Base-by-base conservation (phyloP, 1,140 invertebrate genomes). In the Meteorus sp. region DNA sequence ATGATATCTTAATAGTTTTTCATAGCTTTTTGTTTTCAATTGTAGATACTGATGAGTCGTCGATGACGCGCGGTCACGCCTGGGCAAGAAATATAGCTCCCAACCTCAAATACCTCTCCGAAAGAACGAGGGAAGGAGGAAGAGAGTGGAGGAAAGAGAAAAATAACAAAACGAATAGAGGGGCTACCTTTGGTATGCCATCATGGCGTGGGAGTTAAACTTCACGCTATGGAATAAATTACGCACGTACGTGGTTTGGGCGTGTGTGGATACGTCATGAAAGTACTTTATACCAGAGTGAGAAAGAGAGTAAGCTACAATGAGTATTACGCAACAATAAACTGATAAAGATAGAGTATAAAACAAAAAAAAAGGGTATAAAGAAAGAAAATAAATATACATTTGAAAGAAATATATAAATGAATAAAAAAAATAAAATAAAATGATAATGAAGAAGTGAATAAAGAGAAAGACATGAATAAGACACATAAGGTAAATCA, bases 251-350 rank as follows among this genome's bases (percentile, higher is more conserved):
- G 33, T 25, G 55, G 59, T 63, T 63, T 56, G 62, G 59, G 39
- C 62, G 55, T 64, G 52, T 55, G 55, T 59, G 51, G 48, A 63
- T 60, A 59, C 51, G 41, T 60, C 48, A 29, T 23, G 22, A n/a
- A n/a, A n/a, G 13, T 19, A 56, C 19, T 29, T 43, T 33, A 45
- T 15, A 19, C 5, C 41, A 53, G 59, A 63, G 64, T 48, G 59
- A n/a, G 61, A 44, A 35, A 52, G 59, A 41, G 55, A 56, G 55
- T 53, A 64, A 60, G 72, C 72, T 58, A 71, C 73, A 71, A n/a
- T n/a, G n/a, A n/a, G n/a, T n/a, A n/a, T n/a, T n/a, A n/a, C n/a
- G n/a, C n/a, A n/a, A n/a, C n/a, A n/a, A n/a, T n/a, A n/a, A n/a
- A n/a, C n/a, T n/a, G n/a, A n/a, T n/a, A n/a, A n/a, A n/a, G n/a